Conservation (phyloP, 2,797 vertebrate species). For the Acanthurus tractus region DNA sequence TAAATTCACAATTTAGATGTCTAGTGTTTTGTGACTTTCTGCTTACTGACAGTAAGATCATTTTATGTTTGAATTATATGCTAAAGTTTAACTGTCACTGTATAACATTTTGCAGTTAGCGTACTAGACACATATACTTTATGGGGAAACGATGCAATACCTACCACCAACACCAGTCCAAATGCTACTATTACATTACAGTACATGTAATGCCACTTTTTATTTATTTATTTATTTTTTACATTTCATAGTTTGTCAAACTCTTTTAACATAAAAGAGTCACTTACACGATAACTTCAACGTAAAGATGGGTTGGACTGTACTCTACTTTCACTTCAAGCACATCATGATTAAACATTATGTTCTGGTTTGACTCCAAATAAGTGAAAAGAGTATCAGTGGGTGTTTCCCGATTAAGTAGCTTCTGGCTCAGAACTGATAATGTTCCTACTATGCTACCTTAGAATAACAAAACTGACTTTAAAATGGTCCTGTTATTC, state of each 20-base stretch:
- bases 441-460: background rate
- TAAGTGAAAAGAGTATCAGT: background rate
- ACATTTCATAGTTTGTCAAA: background rate
- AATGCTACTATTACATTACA: background rate
- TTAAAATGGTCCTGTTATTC: background rate
- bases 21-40: background rate
- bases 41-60: background rate
- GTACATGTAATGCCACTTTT: too few relatives aligned
- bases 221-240: background rate
- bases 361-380: background rate
- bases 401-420: background rate
- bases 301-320: background rate
- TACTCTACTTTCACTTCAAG: background rate
- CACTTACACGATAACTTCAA: background rate
- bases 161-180: too few relatives aligned
- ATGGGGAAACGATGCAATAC: background rate
- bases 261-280: background rate
- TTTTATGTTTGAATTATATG: background rate
- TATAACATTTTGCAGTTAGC: background rate
- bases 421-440: slow-evolving; percentile 1
- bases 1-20: background rate
- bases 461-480: background rate
- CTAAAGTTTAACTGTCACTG: background rate
- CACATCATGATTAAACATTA: background rate
- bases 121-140: too few relatives aligned